phyloP scores from a whole-genome alignment of 2,113 vertebrate genomes.

The Leuciscus idus region DNA sequence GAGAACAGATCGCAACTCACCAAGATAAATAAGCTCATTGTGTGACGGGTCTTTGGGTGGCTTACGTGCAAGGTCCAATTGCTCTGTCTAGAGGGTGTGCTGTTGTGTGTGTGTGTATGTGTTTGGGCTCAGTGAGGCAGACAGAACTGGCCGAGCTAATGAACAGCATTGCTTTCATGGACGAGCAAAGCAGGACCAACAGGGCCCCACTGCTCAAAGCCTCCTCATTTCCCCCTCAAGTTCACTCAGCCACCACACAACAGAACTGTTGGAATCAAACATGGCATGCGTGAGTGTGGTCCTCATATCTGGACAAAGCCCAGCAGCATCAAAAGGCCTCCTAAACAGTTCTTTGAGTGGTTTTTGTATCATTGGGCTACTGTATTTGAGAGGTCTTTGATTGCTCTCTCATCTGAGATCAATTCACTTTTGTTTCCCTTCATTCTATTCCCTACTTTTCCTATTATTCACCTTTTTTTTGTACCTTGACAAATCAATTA shows the following conservation, averaged over 20 bases:
- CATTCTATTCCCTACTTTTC: constrained; percentile 66
- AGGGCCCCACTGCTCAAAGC: constrained; percentile 43
- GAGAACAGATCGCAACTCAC: not conserved
- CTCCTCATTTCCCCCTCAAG: constrained; percentile 21
- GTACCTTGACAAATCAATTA: constrained; percentile 85
- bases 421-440: constrained; percentile 3
- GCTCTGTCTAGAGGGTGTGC: constrained; percentile 23
- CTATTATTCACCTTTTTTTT: constrained; percentile 54
- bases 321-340: constrained; percentile 25
- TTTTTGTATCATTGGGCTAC: constrained; percentile 1
- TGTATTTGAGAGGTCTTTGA: not conserved
- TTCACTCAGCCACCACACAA: constrained; percentile 38
- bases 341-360: constrained; percentile 11
- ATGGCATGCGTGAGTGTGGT: not conserved
- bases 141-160: constrained; percentile 81
- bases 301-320: constrained; percentile 35
- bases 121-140: constrained; percentile 78
- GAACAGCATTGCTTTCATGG: constrained; percentile 78
- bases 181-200: constrained; percentile 40
- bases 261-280: constrained; percentile 12
- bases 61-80: constrained; percentile 24
- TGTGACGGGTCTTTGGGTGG: not conserved
- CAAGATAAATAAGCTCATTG: constrained; percentile 16
- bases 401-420: not conserved
- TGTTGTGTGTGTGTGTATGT: constrained; percentile 39